A percentile compares a stretch with the other conserved stretches of the same genome.
Evolutionary conservation across 2,113 vertebrate genomes (phyloP).

Genomic region (Dolichallabes microphthalmus): DNA sequence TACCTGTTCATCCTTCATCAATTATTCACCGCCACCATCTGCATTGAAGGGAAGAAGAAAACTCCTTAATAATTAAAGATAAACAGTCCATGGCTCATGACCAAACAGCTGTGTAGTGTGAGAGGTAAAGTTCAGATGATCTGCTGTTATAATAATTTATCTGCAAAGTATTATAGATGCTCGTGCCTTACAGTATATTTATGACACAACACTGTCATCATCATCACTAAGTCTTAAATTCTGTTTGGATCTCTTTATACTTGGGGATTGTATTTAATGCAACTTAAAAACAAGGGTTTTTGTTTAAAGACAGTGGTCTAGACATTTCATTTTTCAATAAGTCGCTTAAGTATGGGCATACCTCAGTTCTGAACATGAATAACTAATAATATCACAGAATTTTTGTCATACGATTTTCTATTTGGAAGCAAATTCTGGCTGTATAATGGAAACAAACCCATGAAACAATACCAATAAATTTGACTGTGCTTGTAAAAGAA

Average conservation of each 20-base stretch:
- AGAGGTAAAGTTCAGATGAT: constrained; percentile 59
- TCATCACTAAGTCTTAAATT: background rate
- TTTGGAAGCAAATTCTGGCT: background rate
- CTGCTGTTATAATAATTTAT: constrained; percentile 13
- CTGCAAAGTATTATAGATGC: background rate
- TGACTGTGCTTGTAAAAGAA: background rate
- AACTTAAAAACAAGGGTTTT: background rate
- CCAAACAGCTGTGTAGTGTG: constrained; percentile 67
- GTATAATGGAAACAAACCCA: background rate
- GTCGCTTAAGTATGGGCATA: background rate
- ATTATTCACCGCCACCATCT: constrained; percentile 85
- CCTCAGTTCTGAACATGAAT: background rate
- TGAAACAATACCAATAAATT: background rate
- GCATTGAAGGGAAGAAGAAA: constrained; percentile 75
- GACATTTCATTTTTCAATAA: background rate
- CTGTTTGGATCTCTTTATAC: background rate
- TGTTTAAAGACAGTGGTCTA: background rate
- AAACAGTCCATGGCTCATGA: constrained; percentile 74
- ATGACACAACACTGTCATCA: background rate
- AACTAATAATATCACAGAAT: background rate
- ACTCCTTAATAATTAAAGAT: constrained; percentile 81
- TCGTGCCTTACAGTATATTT: background rate
- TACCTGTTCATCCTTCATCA: constrained; percentile 78
- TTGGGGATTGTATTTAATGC: background rate
- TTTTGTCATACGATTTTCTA: background rate